phyloP scores from a whole-genome alignment of 2,113 vertebrate genomes.

The Indri indri region DNA sequence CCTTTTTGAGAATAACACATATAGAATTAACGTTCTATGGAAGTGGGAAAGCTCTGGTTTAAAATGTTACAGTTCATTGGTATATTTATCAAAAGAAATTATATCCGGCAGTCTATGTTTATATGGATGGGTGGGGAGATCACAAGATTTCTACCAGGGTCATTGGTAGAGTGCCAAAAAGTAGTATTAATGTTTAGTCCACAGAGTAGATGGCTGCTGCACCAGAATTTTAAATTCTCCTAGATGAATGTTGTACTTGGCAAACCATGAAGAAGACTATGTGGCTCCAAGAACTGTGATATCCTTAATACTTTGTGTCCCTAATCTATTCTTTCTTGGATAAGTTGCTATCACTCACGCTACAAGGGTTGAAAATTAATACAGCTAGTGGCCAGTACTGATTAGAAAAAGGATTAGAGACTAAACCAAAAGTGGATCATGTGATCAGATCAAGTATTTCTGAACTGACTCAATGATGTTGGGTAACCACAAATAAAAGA shows the following conservation, averaged over 20 bases:
- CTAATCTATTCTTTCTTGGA: not conserved
- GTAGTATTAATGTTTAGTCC: not conserved
- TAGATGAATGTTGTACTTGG: not conserved
- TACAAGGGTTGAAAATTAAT: not conserved
- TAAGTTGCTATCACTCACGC: not conserved
- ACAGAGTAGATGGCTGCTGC: not conserved
- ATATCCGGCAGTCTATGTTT: not conserved
- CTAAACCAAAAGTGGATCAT: not conserved
- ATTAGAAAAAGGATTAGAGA: not conserved
- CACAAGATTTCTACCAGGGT: not conserved
- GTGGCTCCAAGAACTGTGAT: not conserved
- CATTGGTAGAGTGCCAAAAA: not conserved
- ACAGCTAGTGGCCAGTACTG: not conserved
- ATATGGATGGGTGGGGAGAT: not conserved
- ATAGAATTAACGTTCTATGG: not conserved
- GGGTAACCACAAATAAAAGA: not conserved
- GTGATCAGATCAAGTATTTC: not conserved
- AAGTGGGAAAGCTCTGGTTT: not conserved
- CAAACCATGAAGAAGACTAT: not conserved
- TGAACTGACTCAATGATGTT: not conserved
- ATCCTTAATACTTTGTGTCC: not conserved
- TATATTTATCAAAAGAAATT: slow-evolving; percentile 20
- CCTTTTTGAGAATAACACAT: not conserved
- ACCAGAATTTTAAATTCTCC: not conserved
- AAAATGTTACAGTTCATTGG: not conserved